Base-by-base conservation (phyloP, 1,140 invertebrate species). In the Drosophila funebris region DNA sequence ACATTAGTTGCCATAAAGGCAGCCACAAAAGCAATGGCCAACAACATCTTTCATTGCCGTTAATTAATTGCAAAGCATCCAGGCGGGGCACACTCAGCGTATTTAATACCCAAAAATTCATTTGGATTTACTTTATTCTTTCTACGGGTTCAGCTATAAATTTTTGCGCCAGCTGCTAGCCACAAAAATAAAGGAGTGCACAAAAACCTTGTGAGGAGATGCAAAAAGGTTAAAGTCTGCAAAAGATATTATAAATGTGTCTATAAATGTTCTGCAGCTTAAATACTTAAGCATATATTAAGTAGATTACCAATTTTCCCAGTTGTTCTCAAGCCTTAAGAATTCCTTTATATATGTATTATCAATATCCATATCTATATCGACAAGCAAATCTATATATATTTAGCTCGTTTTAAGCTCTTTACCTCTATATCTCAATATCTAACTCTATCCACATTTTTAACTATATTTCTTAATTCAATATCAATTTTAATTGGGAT, bases 61-160 rank as follows among this genome's bases (percentile, higher is more conserved):
- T 85, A 85, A 85, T 85, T 85, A 85, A 85, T 85, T 87, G 82
- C 82, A 70, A 87, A 57, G 46, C 74, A 70, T 60, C 79, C 78
- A 71, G 81, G 69, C 81, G 69, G 75, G 64, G 60, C 68, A 20
- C 68, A 70, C 53, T 64, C 24, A 13, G 44, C 31, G 41, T 48
- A 57, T 63, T 56, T 71, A 71, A 71, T 71, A 56, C 52, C 61
- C 22, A 60, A 22, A 44, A 33, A 60, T 73, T 60, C 37, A 37
- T 43, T 43, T 53, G 37, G 43, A 27, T 68, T 73, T 68, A 54
- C 46, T 73, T 54, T 20, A 66, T 37, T 48, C 27, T 27, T 29
- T 22, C 70, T 48, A 69, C 66, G 62, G 74, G 66, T 71, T 58
- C 29, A 22, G 53, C 79, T 37, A 71, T 73, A 76, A 73, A 82